A percentile compares a stretch with the other conserved stretches of the same genome.
phyloP scores from a whole-genome alignment of 2,888 invertebrate species.

The Drosophila acutilabella region DNA sequence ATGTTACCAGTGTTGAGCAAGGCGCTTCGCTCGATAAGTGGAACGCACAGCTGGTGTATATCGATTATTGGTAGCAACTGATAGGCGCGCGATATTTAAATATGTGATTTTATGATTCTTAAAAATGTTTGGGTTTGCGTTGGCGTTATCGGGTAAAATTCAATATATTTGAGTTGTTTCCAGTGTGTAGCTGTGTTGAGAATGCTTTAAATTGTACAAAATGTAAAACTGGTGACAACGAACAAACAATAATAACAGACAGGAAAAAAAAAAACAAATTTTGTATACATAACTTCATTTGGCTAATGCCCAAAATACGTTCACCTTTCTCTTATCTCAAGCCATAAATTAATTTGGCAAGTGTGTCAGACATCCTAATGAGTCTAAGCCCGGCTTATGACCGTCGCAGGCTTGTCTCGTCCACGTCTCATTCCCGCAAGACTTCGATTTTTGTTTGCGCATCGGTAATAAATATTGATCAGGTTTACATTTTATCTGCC shows the following conservation, averaged over 20 bases:
- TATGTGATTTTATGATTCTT: not conserved
- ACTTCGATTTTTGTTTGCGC: conserved; percentile 20
- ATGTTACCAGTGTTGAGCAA: not conserved
- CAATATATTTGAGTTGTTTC: not conserved
- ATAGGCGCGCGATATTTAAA: conserved; percentile 32
- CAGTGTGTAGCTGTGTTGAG: conserved; percentile 16
- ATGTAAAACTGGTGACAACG: not conserved
- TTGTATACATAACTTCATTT: not conserved
- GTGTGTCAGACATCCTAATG: conserved; percentile 68
- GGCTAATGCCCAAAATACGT: conserved; percentile 29
- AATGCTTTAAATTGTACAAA: conserved; percentile 1
- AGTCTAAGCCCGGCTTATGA: conserved; percentile 37
- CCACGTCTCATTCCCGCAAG: conserved; percentile 9
- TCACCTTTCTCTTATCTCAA: conserved; percentile 43
- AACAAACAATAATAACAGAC: not conserved
- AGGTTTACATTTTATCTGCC: conserved; percentile 44
- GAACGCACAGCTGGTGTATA: not conserved
- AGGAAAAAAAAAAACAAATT: not conserved
- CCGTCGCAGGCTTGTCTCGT: conserved; percentile 21
- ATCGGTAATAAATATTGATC: conserved; percentile 62
- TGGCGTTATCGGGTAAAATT: not conserved
- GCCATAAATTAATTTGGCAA: conserved; percentile 37
- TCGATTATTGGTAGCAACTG: conserved; percentile 2
- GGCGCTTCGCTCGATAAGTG: conserved; percentile 2
- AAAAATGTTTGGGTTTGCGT: not conserved